phyloP scores from a whole-genome alignment of 2,113 vertebrate genomes.

The Rhea americana region DNA sequence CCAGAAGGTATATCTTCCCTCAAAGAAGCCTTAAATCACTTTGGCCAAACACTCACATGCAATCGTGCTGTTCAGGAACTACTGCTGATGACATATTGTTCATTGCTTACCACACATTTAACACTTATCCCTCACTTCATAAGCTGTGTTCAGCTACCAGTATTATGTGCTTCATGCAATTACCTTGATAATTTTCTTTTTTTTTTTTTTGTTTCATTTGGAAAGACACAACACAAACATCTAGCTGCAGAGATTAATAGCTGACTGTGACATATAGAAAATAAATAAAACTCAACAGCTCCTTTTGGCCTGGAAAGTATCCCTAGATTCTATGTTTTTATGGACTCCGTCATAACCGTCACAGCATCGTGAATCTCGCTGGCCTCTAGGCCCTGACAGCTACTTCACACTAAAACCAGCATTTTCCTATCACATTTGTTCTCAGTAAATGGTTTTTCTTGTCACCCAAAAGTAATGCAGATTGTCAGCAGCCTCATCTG shows the following conservation, averaged over 20 bases:
- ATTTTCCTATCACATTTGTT: neutral
- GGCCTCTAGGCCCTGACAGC: neutral
- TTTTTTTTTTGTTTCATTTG: neutral
- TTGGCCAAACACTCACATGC: neutral
- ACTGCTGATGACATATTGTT: neutral
- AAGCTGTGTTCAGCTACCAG: neutral
- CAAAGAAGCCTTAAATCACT: neutral
- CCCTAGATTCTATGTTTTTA: neutral
- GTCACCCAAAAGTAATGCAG: neutral
- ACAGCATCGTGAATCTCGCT: neutral
- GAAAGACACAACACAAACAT: neutral
- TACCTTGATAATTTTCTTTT: neutral
- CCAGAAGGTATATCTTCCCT: neutral
- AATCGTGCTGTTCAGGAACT: neutral
- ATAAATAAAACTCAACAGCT: neutral
- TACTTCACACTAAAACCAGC: neutral
- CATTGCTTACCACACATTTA: neutral
- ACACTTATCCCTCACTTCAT: neutral
- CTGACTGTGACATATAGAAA: neutral
- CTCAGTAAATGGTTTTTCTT: neutral
- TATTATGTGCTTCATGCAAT: neutral
- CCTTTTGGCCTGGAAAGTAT: neutral
- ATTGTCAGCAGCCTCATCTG: neutral
- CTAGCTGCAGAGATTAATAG: neutral
- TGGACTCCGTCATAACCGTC: neutral